Evolutionary conservation across 1,140 invertebrate species (phyloP).

Genomic region (Reticulitermes speratus): DNA sequence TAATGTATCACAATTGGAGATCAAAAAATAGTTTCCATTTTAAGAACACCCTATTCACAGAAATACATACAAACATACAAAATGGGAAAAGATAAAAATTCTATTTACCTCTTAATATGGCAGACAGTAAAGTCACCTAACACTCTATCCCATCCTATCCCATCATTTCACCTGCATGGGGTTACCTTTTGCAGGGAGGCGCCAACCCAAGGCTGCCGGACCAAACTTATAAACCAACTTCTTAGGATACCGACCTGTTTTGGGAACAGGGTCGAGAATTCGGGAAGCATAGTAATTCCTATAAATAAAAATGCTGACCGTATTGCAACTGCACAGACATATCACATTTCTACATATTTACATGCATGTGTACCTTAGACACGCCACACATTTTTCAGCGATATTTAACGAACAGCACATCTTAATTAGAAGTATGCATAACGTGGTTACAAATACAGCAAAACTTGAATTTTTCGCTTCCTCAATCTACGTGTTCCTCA

Average conservation of each 20-base stretch:
- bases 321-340: background rate
- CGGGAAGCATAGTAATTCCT: background rate
- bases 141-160: background rate
- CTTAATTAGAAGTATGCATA: too few species aligned
- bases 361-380: too few species aligned
- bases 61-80: too few species aligned
- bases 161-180: background rate
- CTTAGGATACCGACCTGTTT: slow-evolving; percentile 22
- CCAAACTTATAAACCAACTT: slow-evolving; percentile 56
- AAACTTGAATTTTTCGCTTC: too few species aligned
- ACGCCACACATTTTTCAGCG: too few species aligned
- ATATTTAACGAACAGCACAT: too few species aligned
- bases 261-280: background rate
- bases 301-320: background rate
- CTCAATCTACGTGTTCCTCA: too few species aligned
- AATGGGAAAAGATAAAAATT: background rate
- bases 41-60: too few species aligned
- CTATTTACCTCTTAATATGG: too few species aligned
- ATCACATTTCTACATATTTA: background rate
- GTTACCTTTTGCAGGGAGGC: slow-evolving; percentile 34
- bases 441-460: too few species aligned
- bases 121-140: too few species aligned
- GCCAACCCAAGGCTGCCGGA: slow-evolving; percentile 49
- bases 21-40: too few species aligned
- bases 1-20: background rate